phyloP scores from a whole-genome alignment of 2,797 vertebrate genomes.

The Dendrocincla tyrannina region DNA sequence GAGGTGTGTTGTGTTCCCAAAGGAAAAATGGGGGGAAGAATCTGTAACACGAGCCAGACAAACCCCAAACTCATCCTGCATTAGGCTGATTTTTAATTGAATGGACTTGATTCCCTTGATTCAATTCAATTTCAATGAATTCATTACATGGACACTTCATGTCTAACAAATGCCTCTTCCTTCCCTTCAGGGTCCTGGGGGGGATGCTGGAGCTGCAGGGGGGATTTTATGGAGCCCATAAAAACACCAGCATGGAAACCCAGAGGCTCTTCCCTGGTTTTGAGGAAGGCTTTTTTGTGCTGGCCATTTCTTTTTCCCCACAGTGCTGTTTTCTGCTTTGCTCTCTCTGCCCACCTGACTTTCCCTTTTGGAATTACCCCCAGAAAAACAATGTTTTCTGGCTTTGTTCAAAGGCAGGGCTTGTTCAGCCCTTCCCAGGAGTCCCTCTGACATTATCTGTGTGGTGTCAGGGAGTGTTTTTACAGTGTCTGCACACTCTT shows the following conservation, averaged over 20 bases:
- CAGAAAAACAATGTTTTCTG: background rate
- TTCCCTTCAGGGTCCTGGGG: fast-evolving
- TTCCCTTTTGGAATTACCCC: background rate
- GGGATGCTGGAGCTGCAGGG: background rate
- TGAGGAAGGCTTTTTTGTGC: background rate
- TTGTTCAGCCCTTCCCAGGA: background rate
- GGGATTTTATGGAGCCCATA: too few relatives aligned
- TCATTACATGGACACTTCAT: background rate
- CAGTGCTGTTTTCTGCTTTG: background rate
- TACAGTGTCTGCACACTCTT: background rate
- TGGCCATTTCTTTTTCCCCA: background rate
- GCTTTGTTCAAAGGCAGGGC: background rate
- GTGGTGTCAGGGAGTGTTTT: background rate
- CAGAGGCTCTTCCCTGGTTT: background rate
- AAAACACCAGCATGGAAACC: background rate
- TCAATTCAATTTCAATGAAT: background rate
- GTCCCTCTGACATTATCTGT: background rate
- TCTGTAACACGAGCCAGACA: background rate
- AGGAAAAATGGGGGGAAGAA: background rate
- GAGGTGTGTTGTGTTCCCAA: too few relatives aligned
- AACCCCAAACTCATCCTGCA: background rate
- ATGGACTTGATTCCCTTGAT: too few relatives aligned
- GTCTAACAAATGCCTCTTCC: background rate
- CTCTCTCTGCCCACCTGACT: background rate
- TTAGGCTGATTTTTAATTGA: background rate